Percentiles rank a stretch among this genome's conserved stretches.
Conservation (phyloP, 2,113 vertebrate species). For the Emydura subglobosa region DNA sequence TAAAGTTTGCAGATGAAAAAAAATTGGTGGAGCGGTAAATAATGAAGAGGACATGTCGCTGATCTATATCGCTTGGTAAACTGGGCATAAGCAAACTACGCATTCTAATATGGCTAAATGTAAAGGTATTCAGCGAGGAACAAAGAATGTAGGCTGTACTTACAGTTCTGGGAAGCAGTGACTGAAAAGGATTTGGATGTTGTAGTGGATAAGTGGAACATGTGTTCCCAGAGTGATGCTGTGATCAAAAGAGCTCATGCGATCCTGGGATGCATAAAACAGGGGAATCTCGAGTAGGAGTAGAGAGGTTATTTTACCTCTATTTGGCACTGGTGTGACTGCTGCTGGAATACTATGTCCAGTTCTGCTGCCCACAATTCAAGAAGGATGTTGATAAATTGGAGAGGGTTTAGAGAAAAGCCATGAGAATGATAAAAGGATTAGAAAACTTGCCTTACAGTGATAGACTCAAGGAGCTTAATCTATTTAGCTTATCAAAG, state of each 20-base stretch:
- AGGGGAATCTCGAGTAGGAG: neutral
- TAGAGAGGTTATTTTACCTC: neutral
- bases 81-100: neutral
- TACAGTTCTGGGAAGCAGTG: neutral
- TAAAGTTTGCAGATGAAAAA: neutral
- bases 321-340: neutral
- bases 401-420: neutral
- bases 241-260: neutral
- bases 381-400: neutral
- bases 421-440: neutral
- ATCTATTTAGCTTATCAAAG: neutral
- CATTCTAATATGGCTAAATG: neutral
- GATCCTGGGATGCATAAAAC: neutral
- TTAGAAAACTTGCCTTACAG: neutral
- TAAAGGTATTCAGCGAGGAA: neutral
- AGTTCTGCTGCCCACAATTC: neutral
- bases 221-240: neutral
- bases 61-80: neutral
- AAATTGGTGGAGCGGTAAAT: neutral
- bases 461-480: neutral
- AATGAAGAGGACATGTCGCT: neutral
- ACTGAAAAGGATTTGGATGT: neutral
- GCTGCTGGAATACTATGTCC: neutral
- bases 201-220: neutral
- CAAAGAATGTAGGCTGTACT: neutral